Percentiles rank a stretch among this genome's conserved stretches.
Conservation (phyloP, 2,888 invertebrate species). For the Mellilla xanthometata region DNA sequence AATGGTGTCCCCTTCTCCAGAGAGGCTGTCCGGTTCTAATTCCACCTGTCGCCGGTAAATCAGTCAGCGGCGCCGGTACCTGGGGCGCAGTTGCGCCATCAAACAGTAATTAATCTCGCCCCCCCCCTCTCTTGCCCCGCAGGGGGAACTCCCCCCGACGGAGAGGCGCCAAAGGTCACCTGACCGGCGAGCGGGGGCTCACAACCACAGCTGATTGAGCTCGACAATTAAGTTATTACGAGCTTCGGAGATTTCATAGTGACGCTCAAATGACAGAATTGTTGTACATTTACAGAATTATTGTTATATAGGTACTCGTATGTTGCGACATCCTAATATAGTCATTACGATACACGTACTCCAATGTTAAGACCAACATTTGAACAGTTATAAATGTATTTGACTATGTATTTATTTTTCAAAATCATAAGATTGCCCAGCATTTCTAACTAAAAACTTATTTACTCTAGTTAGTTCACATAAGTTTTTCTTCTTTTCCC, state of each 20-base stretch:
- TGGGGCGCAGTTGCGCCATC: conserved; percentile 59
- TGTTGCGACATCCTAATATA: too few relatives aligned
- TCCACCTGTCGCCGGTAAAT: conserved; percentile 45
- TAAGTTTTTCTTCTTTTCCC: too few relatives aligned
- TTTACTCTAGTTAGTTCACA: too few relatives aligned
- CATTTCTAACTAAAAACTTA: too few relatives aligned
- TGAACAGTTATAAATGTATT: too few relatives aligned
- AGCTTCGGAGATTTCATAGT: not conserved
- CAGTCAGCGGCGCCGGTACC: conserved; percentile 42
- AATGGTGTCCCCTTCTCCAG: conserved; percentile 2
- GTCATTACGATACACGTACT: too few relatives aligned
- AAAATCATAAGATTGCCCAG: too few relatives aligned
- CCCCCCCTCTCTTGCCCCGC: conserved; percentile 27
- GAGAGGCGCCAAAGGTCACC: conserved; percentile 60
- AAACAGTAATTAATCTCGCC: conserved; percentile 74
- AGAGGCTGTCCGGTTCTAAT: conserved; percentile 35
- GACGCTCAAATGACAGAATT: too few relatives aligned
- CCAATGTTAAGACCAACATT: too few relatives aligned
- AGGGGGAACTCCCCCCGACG: conserved; percentile 38
- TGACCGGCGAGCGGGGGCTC: conserved; percentile 41
- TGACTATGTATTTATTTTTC: too few relatives aligned
- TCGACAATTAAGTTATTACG: conserved; percentile 2
- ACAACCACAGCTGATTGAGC: conserved; percentile 13
- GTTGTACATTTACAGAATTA: too few relatives aligned
- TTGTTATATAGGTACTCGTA: too few relatives aligned